Evolutionary conservation across 1,140 invertebrate genomes (phyloP), one percentile per base, ranked within the genome.

Genomic region (Pseudomyrmex sp.): DNA sequence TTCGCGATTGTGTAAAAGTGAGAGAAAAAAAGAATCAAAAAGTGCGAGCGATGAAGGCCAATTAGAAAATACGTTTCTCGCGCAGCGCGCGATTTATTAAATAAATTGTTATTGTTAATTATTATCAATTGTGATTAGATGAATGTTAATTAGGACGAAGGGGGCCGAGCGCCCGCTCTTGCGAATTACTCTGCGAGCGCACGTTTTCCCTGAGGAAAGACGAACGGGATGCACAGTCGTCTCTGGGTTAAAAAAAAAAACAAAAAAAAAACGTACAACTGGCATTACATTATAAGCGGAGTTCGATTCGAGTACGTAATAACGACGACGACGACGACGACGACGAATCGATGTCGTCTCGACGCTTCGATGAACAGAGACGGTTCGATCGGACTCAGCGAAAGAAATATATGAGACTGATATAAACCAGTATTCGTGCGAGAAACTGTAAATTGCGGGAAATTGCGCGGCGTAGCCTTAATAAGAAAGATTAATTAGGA

Each of bases 361-460:
- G 59, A 12, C 72, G 10, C 13, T 5, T 10, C 56, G 35, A 48
- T 20, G 76, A 56, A 59, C 35, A 52, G 58, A 61, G 46, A 62
- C 48, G 26, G 15, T 52, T 56, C 44, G 56, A 59, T 61, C 85
- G 59, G 82, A 23, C 85, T 65, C 66, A 44, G 59, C 69, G 59
- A 59, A 76, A 83, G 61, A 82, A 92, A 92, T 23, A 74, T 87
- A 93, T 94, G 93, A 94, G 93, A 94, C 94, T 94, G 94, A 94
- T 93, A 91, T 70, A 92, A 92, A 92, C 87, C 93, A 94, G 94
- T 94, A 94, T 94, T 94, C 90, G 90, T 85, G 87, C 85, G 91
- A 91, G 91, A 91, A 91, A 90, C 90, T 90, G 90, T 88, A 90
- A 91, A 91, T 85, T 83, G 54, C 76, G 65, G 84, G 82, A 87